Evolutionary conservation across 2,113 vertebrate genomes (phyloP).

Genomic region (Bothrops jararaca): DNA sequence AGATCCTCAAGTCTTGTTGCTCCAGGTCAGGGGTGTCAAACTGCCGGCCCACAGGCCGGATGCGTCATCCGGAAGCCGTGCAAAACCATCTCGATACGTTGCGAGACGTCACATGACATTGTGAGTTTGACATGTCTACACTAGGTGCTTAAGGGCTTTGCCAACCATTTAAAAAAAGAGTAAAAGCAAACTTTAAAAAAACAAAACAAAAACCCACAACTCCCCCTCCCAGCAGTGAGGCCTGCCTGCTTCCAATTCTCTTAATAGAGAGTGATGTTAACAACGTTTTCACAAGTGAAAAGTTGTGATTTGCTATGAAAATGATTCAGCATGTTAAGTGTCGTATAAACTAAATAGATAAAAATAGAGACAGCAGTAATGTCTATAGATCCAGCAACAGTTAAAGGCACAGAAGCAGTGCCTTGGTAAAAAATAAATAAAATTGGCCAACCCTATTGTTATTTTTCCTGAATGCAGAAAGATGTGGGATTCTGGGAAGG

Average conservation of each 20-base stretch:
- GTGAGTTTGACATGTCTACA: too few species aligned
- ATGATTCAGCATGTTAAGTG: slow-evolving; percentile 14
- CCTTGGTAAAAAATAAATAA: not conserved
- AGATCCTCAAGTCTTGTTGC: not conserved
- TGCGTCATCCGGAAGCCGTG: too few species aligned
- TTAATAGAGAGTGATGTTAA: not conserved
- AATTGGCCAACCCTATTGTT: not conserved
- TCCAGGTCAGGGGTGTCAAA: too few species aligned
- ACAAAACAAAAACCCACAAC: too few species aligned
- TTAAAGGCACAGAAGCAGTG: not conserved
- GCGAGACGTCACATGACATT: too few species aligned
- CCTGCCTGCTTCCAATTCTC: not conserved
- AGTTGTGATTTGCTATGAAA: not conserved
- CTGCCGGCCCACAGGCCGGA: too few species aligned
- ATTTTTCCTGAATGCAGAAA: not conserved
- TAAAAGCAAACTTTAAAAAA: not conserved
- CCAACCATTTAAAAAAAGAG: not conserved
- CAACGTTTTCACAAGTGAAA: not conserved
- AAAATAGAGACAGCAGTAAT: slow-evolving; percentile 1
- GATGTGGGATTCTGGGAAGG: not conserved
- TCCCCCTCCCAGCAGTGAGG: not conserved
- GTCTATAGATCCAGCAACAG: not conserved
- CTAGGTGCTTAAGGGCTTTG: not conserved
- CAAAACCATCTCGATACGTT: too few species aligned
- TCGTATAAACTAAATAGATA: not conserved